Evolutionary conservation across 2,888 invertebrate species (phyloP), one percentile per base, ranked within the genome.

Genomic region (Drosophila tanythrix): DNA sequence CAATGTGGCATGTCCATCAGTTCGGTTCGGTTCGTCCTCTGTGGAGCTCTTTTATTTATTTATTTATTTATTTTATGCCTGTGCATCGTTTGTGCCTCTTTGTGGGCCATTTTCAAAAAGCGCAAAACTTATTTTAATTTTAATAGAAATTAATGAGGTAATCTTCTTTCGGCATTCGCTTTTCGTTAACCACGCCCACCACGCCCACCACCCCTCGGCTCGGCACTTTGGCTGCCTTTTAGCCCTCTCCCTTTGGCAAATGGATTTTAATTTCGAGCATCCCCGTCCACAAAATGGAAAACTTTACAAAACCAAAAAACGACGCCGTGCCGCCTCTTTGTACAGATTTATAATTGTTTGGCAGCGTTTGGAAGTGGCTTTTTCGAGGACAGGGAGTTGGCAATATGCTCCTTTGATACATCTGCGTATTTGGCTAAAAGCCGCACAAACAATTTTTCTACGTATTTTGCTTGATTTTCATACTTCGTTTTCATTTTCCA

Each of bases 81-180:
- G 76, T 70, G 81, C 73, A 60, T 56, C 55, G 60, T 29, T 80
- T 76, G 65, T 62, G 73, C 70, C 65, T 58, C 70, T 74, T 69
- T 83, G 74, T 74, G 52, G 56, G 56, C 46, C 81, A 70, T 74
- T 83, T 81, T 56, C 67, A 65, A 76, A 79, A 76, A 79, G 81
- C 76, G 66, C 74, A 74, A 74, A 83, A 83, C 82, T 82, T 84
- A 83, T 82, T 82, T 82, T 85, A 83, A 83, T 83, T 83, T 83
- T 83, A 83, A 83, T 83, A 85, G 85, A 83, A 83, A 83, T 83
- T 83, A 83, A 83, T 83, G 85, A 84, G 85, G 85, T 83, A 83
- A 83, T 83, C 82, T 83, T 82, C 82, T 77, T 79, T 83, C 48
- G 66, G 70, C 64, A 57, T 73, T 76, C 58, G 59, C 65, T 53